phyloP scores from a whole-genome alignment of 2,797 vertebrate genomes.

The Rhabdophis nuchalis region DNA sequence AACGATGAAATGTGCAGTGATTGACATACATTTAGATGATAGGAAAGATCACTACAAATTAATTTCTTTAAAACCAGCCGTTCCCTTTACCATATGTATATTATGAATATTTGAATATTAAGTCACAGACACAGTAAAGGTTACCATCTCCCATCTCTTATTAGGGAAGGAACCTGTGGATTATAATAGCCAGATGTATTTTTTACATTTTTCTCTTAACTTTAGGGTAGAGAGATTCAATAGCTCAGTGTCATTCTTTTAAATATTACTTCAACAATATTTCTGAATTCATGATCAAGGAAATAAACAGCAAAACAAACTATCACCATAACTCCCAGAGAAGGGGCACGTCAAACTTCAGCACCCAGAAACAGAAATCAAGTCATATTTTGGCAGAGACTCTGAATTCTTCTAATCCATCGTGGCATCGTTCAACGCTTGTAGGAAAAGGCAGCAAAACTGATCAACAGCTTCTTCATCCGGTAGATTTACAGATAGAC shows the following conservation, averaged over 20 bases:
- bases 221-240: constrained; percentile 57
- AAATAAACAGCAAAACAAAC: constrained; percentile 13
- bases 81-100: constrained; percentile 44
- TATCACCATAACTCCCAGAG: constrained; percentile 37
- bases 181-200: constrained; percentile 47
- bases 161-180: constrained; percentile 50
- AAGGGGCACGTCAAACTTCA: constrained; percentile 70
- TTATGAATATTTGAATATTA: constrained; percentile 41
- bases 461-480: constrained; percentile 77
- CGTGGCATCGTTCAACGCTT: constrained; percentile 68
- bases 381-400: constrained; percentile 66
- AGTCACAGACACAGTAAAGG: constrained; percentile 41
- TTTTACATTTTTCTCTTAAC: constrained; percentile 38
- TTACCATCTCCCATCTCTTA: constrained; percentile 46
- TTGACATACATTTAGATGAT: constrained; percentile 37
- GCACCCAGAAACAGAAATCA: constrained; percentile 70
- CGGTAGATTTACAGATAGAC: constrained; percentile 71
- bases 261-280: constrained; percentile 60
- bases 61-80: neutral
- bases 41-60: constrained; percentile 42
- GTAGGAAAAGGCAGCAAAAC: constrained; percentile 75
- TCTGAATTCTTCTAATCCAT: constrained; percentile 60
- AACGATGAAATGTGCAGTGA: constrained; percentile 42
- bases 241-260: constrained; percentile 59
- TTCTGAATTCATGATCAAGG: constrained; percentile 32